These are phyloP conservation scores for Nomada fucata DNA, from an alignment of 2,888 invertebrate genomes.

Conservation along the genomic window DNA sequence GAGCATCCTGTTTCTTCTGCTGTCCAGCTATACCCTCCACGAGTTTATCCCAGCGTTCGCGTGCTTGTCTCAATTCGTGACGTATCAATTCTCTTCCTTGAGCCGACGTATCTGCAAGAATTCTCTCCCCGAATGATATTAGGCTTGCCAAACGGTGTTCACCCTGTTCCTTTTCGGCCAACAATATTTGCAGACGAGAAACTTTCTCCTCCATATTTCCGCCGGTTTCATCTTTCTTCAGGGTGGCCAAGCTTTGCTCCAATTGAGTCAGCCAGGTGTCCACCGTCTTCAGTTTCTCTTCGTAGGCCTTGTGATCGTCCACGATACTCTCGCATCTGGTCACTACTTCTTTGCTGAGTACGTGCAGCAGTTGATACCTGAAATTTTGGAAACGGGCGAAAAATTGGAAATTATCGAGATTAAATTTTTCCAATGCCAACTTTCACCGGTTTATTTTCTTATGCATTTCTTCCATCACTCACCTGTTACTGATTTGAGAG, in stretches of 20 bases:
- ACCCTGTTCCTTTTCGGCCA: constrained; percentile 93
- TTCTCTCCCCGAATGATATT: constrained; percentile 92
- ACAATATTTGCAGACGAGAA: constrained; percentile 89
- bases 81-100: constrained; percentile 95
- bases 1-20: constrained; percentile 93
- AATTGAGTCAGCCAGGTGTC: constrained; percentile 91
- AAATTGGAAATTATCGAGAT: neutral
- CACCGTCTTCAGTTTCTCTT: constrained; percentile 90
- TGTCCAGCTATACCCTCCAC: constrained; percentile 93
- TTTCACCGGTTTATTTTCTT: neutral
- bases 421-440: neutral
- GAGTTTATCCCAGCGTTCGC: constrained; percentile 95
- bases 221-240: constrained; percentile 87
- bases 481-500: constrained; percentile 94
- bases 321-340: constrained; percentile 93
- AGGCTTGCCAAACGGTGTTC: constrained; percentile 91
- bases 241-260: constrained; percentile 88
- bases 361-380: constrained; percentile 91
- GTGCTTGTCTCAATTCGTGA: constrained; percentile 91
- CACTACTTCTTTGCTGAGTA: constrained; percentile 93
- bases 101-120: constrained; percentile 96
- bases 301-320: constrained; percentile 92
- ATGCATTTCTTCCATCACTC: constrained; percentile 12
- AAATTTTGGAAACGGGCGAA: neutral
- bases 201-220: constrained; percentile 88